phyloP scores from a whole-genome alignment of 2,113 vertebrate genomes.

The Cathartes aura region DNA sequence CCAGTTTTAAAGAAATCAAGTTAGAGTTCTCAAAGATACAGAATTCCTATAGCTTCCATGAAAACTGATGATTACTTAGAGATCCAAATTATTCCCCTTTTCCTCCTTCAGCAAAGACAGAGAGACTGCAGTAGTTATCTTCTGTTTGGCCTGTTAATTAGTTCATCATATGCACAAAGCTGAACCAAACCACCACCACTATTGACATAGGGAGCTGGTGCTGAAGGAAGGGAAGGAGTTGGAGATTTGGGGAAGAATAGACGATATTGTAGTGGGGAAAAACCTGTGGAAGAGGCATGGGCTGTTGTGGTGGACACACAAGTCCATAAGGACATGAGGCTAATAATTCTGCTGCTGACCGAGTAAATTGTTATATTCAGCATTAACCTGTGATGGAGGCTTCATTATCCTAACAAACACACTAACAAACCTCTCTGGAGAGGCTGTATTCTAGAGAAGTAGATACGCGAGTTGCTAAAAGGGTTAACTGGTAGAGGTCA shows the following conservation, averaged over 20 bases:
- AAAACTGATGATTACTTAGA: not conserved
- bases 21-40: not conserved
- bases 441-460: not conserved
- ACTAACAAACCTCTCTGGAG: not conserved
- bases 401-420: not conserved
- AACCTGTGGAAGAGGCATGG: not conserved
- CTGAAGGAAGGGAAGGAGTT: not conserved
- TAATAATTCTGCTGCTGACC: not conserved
- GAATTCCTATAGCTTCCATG: not conserved
- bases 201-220: not conserved
- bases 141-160: not conserved
- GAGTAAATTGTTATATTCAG: not conserved
- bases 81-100: not conserved
- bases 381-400: not conserved
- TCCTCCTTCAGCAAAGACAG: not conserved
- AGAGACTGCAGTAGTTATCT: not conserved
- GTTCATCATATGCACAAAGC: not conserved
- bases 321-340: not conserved
- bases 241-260: not conserved
- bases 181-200: not conserved
- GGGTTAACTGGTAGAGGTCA: not conserved
- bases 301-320: not conserved
- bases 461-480: not conserved
- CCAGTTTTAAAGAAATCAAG: not conserved
- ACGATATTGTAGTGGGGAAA: not conserved